phyloP scores from a whole-genome alignment of 2,888 invertebrate genomes.

The Torymus aiolomorphi region DNA sequence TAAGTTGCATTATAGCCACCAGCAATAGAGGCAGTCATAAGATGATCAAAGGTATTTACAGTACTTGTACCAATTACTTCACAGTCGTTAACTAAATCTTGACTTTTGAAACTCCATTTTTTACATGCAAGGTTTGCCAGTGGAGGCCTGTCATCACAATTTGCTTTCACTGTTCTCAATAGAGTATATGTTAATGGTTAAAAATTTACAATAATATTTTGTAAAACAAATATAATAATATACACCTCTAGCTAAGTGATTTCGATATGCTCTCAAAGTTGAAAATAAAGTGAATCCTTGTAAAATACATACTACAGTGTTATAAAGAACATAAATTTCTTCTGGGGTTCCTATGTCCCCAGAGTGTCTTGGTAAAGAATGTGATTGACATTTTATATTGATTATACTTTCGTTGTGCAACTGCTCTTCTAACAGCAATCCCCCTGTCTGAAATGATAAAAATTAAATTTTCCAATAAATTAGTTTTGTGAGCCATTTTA shows the following conservation, averaged over 20 bases:
- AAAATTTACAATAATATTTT: no score
- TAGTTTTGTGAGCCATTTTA: neutral
- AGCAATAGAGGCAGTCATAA: slow-evolving; percentile 87
- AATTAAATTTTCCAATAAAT: neutral
- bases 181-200: neutral
- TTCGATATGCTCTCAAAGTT: slow-evolving; percentile 86
- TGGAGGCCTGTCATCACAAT: slow-evolving; percentile 79
- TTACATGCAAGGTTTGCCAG: slow-evolving; percentile 84
- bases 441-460: slow-evolving; percentile 80
- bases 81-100: slow-evolving; percentile 85
- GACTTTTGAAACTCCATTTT: slow-evolving; percentile 91
- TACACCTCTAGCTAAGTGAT: slow-evolving; percentile 87
- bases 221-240: neutral
- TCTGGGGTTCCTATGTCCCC: slow-evolving; percentile 77
- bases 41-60: slow-evolving; percentile 90
- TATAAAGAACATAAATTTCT: slow-evolving; percentile 87
- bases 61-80: slow-evolving; percentile 85
- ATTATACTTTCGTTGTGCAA: slow-evolving; percentile 89
- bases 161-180: slow-evolving; percentile 75
- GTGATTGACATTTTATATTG: slow-evolving; percentile 87
- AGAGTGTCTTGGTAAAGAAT: slow-evolving; percentile 76
- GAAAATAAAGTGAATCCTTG: slow-evolving; percentile 88
- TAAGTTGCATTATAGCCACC: slow-evolving; percentile 85
- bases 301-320: slow-evolving; percentile 83
- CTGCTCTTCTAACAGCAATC: slow-evolving; percentile 87